phyloP scores from a whole-genome alignment of 2,888 invertebrate genomes.

The Cheilosia impressa region DNA sequence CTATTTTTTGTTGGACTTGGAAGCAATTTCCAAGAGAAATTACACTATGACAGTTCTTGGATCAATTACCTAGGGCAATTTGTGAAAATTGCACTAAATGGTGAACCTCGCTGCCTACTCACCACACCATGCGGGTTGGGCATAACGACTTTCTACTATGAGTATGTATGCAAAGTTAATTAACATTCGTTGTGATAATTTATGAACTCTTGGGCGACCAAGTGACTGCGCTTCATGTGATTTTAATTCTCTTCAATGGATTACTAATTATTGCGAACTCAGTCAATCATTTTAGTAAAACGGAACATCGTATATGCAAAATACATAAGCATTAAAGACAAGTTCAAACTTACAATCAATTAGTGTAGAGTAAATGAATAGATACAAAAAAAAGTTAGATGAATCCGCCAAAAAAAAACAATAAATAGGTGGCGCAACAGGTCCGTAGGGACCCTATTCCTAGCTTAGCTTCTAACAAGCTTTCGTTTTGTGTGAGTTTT shows the following conservation, averaged over 20 bases:
- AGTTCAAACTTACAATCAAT: neutral
- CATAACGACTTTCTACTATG: neutral
- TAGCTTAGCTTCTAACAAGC: no score
- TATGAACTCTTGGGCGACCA: constrained; percentile 52
- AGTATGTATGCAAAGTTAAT: constrained; percentile 45
- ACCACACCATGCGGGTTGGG: neutral
- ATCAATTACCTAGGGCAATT: constrained; percentile 64
- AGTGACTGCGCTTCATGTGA: constrained; percentile 43
- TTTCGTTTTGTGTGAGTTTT: no score
- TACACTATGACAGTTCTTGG: constrained; percentile 10
- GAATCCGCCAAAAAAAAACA: no score
- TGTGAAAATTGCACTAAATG: constrained; percentile 21
- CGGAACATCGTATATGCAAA: neutral
- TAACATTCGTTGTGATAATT: constrained; percentile 70
- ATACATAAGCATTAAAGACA: neutral
- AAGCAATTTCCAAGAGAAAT: neutral
- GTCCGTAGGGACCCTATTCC: no score
- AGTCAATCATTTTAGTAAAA: constrained; percentile 55
- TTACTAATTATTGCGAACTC: constrained; percentile 61
- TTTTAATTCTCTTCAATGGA: constrained; percentile 54
- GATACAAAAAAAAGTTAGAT: neutral
- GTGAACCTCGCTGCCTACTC: neutral
- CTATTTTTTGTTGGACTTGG: neutral
- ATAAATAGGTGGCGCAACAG: no score
- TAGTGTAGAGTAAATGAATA: neutral